Conservation (phyloP, 2,113 vertebrate species). For the Macroglossus sobrinus region DNA sequence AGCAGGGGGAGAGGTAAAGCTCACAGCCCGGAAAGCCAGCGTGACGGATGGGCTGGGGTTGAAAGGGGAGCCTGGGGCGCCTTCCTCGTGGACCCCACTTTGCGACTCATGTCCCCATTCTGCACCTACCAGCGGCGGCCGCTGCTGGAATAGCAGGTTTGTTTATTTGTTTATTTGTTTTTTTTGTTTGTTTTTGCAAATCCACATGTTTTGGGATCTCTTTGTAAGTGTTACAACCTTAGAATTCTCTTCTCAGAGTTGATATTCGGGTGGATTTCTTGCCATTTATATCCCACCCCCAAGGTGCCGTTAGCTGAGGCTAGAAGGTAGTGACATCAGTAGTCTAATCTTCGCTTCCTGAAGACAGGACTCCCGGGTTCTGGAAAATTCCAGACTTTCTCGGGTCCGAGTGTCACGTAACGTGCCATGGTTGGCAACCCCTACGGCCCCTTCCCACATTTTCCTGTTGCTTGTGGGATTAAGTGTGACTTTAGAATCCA, state of each 20-base stretch:
- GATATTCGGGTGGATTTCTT: not conserved
- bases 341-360: not conserved
- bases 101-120: rapidly evolving
- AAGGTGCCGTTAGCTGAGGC: not conserved
- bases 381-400: not conserved
- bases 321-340: not conserved
- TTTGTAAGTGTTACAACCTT: too few relatives aligned
- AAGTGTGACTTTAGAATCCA: not conserved
- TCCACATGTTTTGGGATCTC: not conserved
- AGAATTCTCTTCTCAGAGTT: not conserved
- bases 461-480: not conserved
- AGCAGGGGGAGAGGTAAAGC: not conserved
- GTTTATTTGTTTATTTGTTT: too few relatives aligned
- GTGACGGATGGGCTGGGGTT: too few relatives aligned
- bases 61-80: rapidly evolving
- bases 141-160: not conserved
- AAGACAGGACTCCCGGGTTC: not conserved
- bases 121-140: rapidly evolving
- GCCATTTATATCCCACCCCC: not conserved
- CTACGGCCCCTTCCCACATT: not conserved
- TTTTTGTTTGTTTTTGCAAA: not conserved
- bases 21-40: not conserved
- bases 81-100: rapidly evolving
- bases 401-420: rapidly evolving
- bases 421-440: not conserved